Conservation (phyloP, 2,888 invertebrate species). For the Geophilus truncorum region DNA sequence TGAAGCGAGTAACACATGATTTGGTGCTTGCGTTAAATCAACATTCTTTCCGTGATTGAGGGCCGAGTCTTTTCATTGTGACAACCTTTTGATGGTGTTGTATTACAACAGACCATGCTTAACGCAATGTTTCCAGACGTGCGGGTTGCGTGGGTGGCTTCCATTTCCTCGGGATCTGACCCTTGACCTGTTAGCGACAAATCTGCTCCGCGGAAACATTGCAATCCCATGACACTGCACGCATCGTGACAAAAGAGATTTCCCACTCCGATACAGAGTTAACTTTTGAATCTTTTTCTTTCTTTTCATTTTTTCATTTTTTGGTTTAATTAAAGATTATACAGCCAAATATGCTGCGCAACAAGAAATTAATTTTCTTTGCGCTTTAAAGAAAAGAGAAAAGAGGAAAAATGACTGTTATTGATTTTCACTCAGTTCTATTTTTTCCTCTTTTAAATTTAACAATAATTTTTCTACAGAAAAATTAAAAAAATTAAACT, state of each 20-base stretch:
- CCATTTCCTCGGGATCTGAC: slow-evolving; percentile 31
- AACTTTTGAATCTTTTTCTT: neutral
- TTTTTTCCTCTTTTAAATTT: no score
- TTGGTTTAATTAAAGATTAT: neutral
- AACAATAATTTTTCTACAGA: no score
- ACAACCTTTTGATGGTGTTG: slow-evolving; percentile 30
- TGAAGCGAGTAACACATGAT: slow-evolving; percentile 8
- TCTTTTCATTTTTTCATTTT: neutral
- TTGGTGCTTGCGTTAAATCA: slow-evolving; percentile 28
- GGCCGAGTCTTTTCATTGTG: slow-evolving; percentile 19
- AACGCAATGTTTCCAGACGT: neutral
- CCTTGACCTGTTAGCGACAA: slow-evolving; percentile 30
- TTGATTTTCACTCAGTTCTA: no score
- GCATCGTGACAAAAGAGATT: slow-evolving; percentile 8
- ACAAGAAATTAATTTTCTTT: no score
- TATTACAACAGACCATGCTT: slow-evolving; percentile 22
- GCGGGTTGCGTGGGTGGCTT: slow-evolving; percentile 25
- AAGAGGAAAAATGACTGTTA: no score
- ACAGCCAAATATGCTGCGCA: no score
- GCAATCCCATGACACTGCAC: slow-evolving; percentile 27
- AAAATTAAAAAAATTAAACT: no score
- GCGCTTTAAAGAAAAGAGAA: no score
- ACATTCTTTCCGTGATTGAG: slow-evolving; percentile 33
- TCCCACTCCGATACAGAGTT: neutral
- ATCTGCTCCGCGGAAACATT: slow-evolving; percentile 29